Conservation (phyloP, 1,140 invertebrate genomes). For the Daktulosphaira vitifoliae region DNA sequence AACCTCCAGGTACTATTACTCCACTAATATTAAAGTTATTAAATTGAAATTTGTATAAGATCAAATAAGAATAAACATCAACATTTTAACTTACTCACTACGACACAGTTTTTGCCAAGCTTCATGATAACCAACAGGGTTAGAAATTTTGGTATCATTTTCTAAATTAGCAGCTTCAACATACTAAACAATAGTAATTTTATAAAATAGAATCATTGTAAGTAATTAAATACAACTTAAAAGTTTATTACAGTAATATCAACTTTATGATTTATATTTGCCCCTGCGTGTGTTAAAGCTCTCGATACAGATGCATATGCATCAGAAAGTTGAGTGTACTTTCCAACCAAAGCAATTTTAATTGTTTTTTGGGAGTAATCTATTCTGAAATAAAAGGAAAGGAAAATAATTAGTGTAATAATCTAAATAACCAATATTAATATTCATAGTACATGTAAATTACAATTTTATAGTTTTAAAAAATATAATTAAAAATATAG, state of each 20-base stretch:
- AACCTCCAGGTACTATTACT: conserved; percentile 93
- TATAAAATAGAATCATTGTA: background rate
- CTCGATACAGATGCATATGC: conserved; percentile 95
- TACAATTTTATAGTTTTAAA: too few relatives aligned
- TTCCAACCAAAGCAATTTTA: conserved; percentile 93
- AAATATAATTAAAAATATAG: background rate
- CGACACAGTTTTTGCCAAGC: conserved; percentile 88
- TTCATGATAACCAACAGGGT: conserved; percentile 81
- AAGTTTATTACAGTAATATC: conserved; percentile 55
- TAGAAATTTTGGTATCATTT: conserved; percentile 54
- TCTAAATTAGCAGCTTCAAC: conserved; percentile 89
- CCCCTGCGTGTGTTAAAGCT: conserved; percentile 84
- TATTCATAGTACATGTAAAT: too few relatives aligned
- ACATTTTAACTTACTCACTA: conserved; percentile 59
- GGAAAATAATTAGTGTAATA: too few relatives aligned
- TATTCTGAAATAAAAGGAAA: conserved; percentile 46
- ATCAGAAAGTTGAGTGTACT: conserved; percentile 94
- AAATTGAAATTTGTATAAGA: background rate
- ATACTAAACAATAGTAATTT: conserved; percentile 50
- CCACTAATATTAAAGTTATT: conserved; percentile 54
- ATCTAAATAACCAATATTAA: too few relatives aligned
- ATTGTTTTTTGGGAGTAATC: conserved; percentile 72
- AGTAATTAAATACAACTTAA: conserved; percentile 6
- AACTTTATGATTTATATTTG: conserved; percentile 73
- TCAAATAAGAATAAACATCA: background rate